These are phyloP conservation scores for Mixornis gularis DNA, from an alignment of 2,113 vertebrate genomes.

Conservation along the genomic window DNA sequence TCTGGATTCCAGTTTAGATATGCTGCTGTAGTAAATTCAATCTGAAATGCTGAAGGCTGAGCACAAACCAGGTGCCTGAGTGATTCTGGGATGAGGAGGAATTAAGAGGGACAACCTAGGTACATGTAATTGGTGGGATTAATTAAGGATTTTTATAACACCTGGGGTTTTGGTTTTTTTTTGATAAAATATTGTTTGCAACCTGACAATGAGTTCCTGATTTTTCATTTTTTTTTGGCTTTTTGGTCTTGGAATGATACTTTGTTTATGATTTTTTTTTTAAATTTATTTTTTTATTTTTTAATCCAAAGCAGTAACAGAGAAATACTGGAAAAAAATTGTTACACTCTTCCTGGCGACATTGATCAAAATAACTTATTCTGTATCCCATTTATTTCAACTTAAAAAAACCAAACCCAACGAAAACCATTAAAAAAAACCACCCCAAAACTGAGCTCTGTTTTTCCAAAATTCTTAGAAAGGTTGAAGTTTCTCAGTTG, in stretches of 20 bases:
- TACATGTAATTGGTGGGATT: background rate
- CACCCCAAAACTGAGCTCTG: background rate
- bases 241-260: background rate
- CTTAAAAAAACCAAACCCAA: background rate
- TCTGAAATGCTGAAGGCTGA: background rate
- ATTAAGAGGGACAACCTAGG: background rate
- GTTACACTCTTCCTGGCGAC: background rate
- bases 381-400: background rate
- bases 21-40: background rate
- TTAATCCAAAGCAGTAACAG: background rate
- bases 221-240: background rate
- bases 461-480: background rate
- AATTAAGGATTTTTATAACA: background rate
- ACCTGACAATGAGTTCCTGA: background rate
- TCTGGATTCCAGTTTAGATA: background rate
- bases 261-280: background rate
- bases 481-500: background rate
- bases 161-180: too few species aligned
- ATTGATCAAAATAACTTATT: background rate
- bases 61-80: background rate
- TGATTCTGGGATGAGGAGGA: background rate
- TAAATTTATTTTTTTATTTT: background rate
- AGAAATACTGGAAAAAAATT: background rate
- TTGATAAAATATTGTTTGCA: background rate
- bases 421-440: background rate